Conservation (phyloP, 2,797 vertebrate genomes). For the Heterohyrax brucei region DNA sequence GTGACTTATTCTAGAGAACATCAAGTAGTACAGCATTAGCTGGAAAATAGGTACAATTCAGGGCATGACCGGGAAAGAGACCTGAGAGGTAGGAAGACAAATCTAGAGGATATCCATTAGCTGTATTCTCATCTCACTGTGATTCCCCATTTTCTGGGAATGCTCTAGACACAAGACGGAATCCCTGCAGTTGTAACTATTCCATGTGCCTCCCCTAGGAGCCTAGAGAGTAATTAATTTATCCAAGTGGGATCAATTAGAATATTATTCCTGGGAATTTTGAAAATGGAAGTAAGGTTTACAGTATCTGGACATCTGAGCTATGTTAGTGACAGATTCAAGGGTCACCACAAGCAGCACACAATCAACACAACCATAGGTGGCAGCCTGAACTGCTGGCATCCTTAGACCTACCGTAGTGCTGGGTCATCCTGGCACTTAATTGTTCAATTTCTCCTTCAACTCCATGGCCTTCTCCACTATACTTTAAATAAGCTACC, state of each 20-base stretch:
- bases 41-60: background rate
- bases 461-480: background rate
- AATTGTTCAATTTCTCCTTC: conserved; percentile 16
- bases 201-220: background rate
- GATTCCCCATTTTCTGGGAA: background rate
- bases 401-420: background rate
- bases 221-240: background rate
- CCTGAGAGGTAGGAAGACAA: background rate
- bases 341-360: background rate
- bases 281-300: conserved; percentile 16
- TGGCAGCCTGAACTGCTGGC: background rate
- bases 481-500: background rate
- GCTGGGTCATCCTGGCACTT: background rate
- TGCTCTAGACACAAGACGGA: background rate
- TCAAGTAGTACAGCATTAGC: background rate
- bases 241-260: background rate
- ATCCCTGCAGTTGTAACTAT: background rate
- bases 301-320: background rate
- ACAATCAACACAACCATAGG: background rate
- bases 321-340: background rate
- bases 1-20: background rate
- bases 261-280: conserved; percentile 14
- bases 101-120: background rate
- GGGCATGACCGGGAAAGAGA: conserved; percentile 42
- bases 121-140: background rate